Evolutionary conservation across 2,888 invertebrate species (phyloP), one percentile per base, ranked within the genome.

Genomic region (Trichopria drosophilae): DNA sequence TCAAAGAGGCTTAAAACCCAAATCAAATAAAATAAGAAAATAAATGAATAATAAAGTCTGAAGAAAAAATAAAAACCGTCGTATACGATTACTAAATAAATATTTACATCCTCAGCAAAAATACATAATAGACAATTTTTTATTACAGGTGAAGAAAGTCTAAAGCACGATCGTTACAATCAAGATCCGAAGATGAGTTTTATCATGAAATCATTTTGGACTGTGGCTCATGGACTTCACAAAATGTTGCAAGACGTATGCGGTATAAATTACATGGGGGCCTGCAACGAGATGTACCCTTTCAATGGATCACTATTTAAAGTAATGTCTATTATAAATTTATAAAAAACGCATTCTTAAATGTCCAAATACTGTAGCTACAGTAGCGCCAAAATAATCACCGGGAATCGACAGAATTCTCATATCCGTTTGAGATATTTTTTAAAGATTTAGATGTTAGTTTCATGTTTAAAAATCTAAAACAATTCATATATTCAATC

Each of bases 121-220:
- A n/a, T 28, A 20, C 24, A 1, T 31, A 13, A 35, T 18, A 35
- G 40, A 34, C n/a, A n/a, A n/a, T n/a, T n/a, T n/a, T 31, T 19
- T 34, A 15, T 74, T 71, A 15, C 71, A 84, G 86, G 84, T 1
- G 67, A 77, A 10, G 85, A 86, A 72, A 78, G 76, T 18, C 71
- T 84, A 46, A 69, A 75, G 2, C 44, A 53, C 41, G 73, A 78
- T 12, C 76, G 77, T 35, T 85, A 85, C 73, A 81, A 80, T 45
- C 86, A 86, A 70, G 90, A 90, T 74, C 84, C 88, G 13, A 90
- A 90, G 75, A 80, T 90, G 71, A 86, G 86, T 60, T 87, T 89
- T 69, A 87, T 90, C 28, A 84, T 86, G 66, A 88, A 88, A 72
- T 86, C 89, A 3, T 83, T 89, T 59, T 84, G 85, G 76, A 85